Conservation (phyloP, 2,888 invertebrate species). For the Pelosia muscerda region DNA sequence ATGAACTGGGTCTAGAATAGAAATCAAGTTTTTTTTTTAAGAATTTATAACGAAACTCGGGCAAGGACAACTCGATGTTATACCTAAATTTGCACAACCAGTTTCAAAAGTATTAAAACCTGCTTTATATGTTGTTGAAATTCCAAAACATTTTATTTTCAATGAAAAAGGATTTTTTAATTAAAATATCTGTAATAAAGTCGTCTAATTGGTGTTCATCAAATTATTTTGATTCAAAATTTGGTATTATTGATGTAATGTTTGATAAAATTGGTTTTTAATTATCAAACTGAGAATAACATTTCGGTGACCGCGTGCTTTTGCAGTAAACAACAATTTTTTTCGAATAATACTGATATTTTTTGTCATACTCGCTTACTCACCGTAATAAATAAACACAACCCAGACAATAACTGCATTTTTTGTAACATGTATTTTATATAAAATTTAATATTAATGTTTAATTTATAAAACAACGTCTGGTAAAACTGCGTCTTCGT, state of each 20-base stretch:
- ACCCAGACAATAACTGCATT: neutral
- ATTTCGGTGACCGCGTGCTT: neutral
- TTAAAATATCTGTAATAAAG: neutral
- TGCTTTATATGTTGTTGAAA: slow-evolving; percentile 18
- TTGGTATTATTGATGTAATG: neutral
- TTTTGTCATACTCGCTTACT: neutral
- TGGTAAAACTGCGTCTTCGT: too few species aligned
- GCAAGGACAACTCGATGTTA: slow-evolving; percentile 46
- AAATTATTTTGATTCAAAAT: too few species aligned
- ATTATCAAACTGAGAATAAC: neutral
- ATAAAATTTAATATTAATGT: neutral
- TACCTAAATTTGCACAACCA: slow-evolving; percentile 40
- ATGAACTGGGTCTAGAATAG: neutral
- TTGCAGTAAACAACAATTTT: neutral
- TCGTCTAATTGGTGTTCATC: neutral
- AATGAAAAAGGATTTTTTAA: slow-evolving; percentile 9
- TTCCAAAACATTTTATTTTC: neutral
- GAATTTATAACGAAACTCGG: slow-evolving; percentile 35
- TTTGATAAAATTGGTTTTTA: neutral
- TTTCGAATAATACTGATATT: neutral
- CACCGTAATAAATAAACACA: neutral
- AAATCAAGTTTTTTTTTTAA: slow-evolving; percentile 7
- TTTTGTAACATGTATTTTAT: neutral
- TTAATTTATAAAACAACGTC: neutral
- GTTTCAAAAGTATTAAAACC: slow-evolving; percentile 33